These are phyloP conservation scores for Drosophila falleni DNA, from an alignment of 2,888 invertebrate species.

Conservation along the genomic window DNA sequence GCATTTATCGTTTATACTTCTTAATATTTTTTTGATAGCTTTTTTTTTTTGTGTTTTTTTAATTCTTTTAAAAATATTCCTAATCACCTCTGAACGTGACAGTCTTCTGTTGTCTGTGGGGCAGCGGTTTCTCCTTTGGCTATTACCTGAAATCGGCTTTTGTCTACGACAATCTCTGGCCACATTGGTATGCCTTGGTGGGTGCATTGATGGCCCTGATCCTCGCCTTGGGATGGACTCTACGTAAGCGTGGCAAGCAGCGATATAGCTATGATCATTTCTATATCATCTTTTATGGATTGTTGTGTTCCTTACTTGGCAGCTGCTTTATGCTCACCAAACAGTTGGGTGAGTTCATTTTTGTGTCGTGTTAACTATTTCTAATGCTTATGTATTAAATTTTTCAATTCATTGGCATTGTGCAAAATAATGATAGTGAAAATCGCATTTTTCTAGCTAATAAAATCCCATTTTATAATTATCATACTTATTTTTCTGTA, in stretches of 20 bases:
- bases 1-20: too few species aligned
- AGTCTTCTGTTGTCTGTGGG: slow-evolving; percentile 65
- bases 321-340: slow-evolving; percentile 76
- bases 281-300: slow-evolving; percentile 81
- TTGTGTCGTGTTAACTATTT: neutral
- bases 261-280: slow-evolving; percentile 78
- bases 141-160: slow-evolving; percentile 79
- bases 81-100: neutral
- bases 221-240: slow-evolving; percentile 71
- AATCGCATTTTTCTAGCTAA: too few species aligned
- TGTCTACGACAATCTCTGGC: slow-evolving; percentile 76
- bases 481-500: too few species aligned
- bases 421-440: neutral
- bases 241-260: slow-evolving; percentile 68
- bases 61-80: neutral
- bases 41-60: neutral
- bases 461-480: too few species aligned
- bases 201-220: slow-evolving; percentile 56
- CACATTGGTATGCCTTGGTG: slow-evolving; percentile 74
- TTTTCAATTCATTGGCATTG: neutral
- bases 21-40: neutral
- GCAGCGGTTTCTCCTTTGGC: slow-evolving; percentile 73
- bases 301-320: slow-evolving; percentile 77
- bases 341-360: slow-evolving; percentile 69
- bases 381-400: neutral